A percentile compares a stretch with the other conserved stretches of the same genome.
Evolutionary conservation across 2,888 invertebrate species (phyloP).

Genomic region (Microplitis deprimator): DNA sequence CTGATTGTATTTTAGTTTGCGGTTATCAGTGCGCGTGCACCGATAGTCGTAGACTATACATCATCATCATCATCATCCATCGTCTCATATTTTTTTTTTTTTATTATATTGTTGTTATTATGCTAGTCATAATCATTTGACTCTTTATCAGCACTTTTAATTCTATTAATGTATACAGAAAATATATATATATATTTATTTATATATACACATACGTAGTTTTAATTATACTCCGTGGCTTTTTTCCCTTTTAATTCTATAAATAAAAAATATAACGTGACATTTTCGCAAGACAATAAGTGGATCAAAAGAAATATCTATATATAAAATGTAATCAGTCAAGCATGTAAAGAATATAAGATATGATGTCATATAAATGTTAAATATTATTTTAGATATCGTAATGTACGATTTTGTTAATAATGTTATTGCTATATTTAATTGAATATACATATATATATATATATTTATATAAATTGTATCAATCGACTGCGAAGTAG

Average conservation of each 20-base stretch:
- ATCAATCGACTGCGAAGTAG: slow-evolving; percentile 14
- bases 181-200: no score
- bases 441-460: not conserved
- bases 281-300: slow-evolving; percentile 3
- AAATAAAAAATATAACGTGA: not conserved
- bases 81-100: not conserved
- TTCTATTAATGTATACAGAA: no score
- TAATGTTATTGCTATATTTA: not conserved
- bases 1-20: slow-evolving; percentile 4
- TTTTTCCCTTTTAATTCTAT: not conserved
- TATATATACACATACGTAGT: no score
- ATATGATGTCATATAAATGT: slow-evolving; percentile 12
- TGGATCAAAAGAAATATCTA: slow-evolving; percentile 4
- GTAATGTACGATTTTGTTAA: not conserved
- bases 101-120: not conserved
- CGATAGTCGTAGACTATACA: slow-evolving; percentile 7
- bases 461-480: not conserved
- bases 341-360: not conserved
- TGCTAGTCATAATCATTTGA: not conserved
- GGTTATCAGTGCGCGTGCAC: slow-evolving; percentile 3
- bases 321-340: not conserved
- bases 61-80: not conserved
- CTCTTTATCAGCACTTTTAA: not conserved
- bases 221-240: not conserved
- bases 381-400: slow-evolving; percentile 16